Evolutionary conservation across 2,797 vertebrate species (phyloP), one percentile per base, ranked within the genome.

Genomic region (Rhinogobio ventralis): DNA sequence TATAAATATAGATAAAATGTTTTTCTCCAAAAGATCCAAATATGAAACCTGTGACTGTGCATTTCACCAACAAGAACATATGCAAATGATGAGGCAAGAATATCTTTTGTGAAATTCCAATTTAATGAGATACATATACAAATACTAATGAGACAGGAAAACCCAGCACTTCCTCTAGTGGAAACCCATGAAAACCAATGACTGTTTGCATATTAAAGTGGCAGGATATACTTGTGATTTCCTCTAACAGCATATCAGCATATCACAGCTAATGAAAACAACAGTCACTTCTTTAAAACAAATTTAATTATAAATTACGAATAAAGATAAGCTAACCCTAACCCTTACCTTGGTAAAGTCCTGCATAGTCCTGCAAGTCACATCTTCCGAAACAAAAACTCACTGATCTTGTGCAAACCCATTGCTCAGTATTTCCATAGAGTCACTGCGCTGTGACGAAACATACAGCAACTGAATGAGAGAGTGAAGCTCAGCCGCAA

Each of bases 91-190:
- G 7, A 57, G 62, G 10, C 57, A 75, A 39, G 1, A 76, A 76
- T 55, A 53, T 11, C 23, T 11, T 42, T 28, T 9, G 15, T 33
- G 17, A 49, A 73, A 67, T 53, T 77, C 64, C 49, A n/a, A 23
- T 60, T n/a, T 57, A 42, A 33, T 64, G 4, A 36, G n/a, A 62
- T 5, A n/a, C n/a, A 28, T 64, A 69, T 33, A 20, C 30, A 72
- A 72, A 78, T 42, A 30, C 36, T 46, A 39, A 76, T 66, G 45
- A 66, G 20, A 72, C 5, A 72, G 28, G 66, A 49, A 62, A 85
- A 77, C 23, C 6, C 67, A 64, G 9, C 76, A 79, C 53, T 79
- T 85, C 83, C 76, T 79, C 23, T 62, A 28, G 67, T 73, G 67
- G 23, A 85, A 85, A 72, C 67, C 42, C 75, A 46, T 5, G 1